Evolutionary conservation across 2,888 invertebrate species (phyloP).

Genomic region (Dinocampus coccinellae): DNA sequence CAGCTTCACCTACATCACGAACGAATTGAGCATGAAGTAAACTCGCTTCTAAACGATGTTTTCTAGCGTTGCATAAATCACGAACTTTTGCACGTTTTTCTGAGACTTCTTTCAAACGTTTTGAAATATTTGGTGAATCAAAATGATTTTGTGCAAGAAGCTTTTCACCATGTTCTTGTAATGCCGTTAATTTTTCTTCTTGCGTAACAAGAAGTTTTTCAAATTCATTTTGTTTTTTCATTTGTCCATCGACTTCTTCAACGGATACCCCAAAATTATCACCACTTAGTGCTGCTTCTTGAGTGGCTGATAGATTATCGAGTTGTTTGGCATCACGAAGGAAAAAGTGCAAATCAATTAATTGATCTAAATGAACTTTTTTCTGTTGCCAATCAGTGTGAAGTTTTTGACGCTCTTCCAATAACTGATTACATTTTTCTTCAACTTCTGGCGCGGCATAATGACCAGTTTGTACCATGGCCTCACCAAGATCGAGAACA

Average conservation of each 20-base stretch:
- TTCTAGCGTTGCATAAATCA: conserved; percentile 77
- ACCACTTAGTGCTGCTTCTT: conserved; percentile 83
- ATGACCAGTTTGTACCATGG: conserved; percentile 88
- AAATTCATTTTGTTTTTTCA: conserved; percentile 95
- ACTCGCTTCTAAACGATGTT: conserved; percentile 80
- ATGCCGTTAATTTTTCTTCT: conserved; percentile 86
- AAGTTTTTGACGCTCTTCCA: conserved; percentile 83
- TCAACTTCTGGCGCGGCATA: conserved; percentile 85
- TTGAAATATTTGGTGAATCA: conserved; percentile 84
- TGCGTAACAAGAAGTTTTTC: conserved; percentile 90
- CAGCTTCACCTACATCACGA: conserved; percentile 91
- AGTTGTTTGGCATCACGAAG: conserved; percentile 93
- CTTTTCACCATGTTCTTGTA: conserved; percentile 89
- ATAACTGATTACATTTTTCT: conserved; percentile 82
- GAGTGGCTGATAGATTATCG: conserved; percentile 88
- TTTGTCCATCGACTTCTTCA: conserved; percentile 89
- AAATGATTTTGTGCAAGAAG: conserved; percentile 92
- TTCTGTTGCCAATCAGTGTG: conserved; percentile 90
- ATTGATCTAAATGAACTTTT: conserved; percentile 89
- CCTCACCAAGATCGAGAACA: conserved; percentile 82
- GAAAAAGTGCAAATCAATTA: conserved; percentile 95
- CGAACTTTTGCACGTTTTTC: conserved; percentile 77
- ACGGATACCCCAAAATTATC: conserved; percentile 83
- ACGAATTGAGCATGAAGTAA: conserved; percentile 91
- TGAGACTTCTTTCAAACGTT: conserved; percentile 81